Percentiles rank a stretch among this genome's conserved stretches.
These are phyloP conservation scores for Poeciliopsis occidentalis DNA, from an alignment of 2,113 vertebrate species.

Conservation along the genomic window DNA sequence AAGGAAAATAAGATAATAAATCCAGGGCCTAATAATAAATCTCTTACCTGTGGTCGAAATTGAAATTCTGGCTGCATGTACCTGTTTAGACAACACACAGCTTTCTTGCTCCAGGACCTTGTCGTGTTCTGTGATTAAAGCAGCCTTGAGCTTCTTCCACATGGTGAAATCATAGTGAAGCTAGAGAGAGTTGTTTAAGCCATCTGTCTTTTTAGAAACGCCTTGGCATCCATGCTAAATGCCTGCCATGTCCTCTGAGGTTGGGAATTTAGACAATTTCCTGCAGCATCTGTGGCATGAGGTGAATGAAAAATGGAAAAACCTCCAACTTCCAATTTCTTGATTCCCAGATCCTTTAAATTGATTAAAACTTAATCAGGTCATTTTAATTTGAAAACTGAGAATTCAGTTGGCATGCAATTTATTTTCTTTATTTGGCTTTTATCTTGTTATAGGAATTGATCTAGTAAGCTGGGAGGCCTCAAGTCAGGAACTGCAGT, in stretches of 20 bases:
- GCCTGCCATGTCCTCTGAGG: constrained; percentile 16
- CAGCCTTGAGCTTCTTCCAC: constrained; percentile 23
- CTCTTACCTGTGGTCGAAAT: constrained; percentile 1
- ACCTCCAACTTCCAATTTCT: background rate
- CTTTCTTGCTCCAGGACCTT: constrained; percentile 14
- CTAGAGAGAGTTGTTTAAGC: constrained; percentile 38
- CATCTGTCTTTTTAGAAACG: constrained; percentile 57
- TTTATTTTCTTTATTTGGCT: constrained; percentile 5
- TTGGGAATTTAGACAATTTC: constrained; percentile 21
- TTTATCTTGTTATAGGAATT: background rate
- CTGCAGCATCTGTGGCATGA: constrained; percentile 37
- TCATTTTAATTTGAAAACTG: background rate
- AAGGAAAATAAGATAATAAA: background rate
- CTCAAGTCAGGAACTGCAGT: background rate
- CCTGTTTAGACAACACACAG: background rate
- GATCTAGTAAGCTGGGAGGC: background rate
- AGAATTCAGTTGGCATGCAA: constrained; percentile 15
- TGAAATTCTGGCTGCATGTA: constrained; percentile 12
- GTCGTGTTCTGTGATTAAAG: constrained; percentile 46
- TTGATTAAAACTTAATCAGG: background rate
- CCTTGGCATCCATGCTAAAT: constrained; percentile 11
- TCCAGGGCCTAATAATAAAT: background rate
- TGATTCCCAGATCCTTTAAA: background rate
- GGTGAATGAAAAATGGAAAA: background rate
- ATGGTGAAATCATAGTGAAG: constrained; percentile 37